Base-by-base conservation (phyloP, 2,797 vertebrate species). In the Botia almorhae region DNA sequence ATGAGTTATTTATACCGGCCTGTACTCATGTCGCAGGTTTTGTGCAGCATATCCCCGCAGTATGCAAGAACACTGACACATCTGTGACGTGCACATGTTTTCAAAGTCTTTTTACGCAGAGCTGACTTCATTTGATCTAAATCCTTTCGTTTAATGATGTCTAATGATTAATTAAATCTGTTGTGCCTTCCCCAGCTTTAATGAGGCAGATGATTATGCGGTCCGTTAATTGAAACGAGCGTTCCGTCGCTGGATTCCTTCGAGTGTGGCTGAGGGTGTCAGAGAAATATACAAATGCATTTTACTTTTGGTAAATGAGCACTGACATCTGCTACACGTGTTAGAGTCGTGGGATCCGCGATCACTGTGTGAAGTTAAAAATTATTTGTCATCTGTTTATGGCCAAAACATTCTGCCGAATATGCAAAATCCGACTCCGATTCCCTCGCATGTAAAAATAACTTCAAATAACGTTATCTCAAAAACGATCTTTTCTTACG, bases 161-260 rank as follows among this genome's bases (percentile, higher is more conserved):
- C 81, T 82, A 87, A 87, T 87, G 74, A 84, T 83, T 82, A 81
- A 87, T 82, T 78, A 61, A 76, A 81, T 85, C 83, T 76, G 81
- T 83, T 81, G 73, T 78, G 76, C 63, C 58, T 79, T 70, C 50
- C 70, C 74, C 33, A 21, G 65, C 58, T 76, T 60, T 78, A 85
- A 85, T 72, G 80, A 85, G 75, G 56, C 60, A 60, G 64, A 69
- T 74, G 81, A 87, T 84, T 84, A 72, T 74, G 81, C 48, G 10
- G 81, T 69, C 74, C 60, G 48, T 82, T 78, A 84, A 68, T 79
- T 55, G 55, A 83, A 75, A 80, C 23, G 51, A 82, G 73, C 17
- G n/a, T 83, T 83, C 63, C 53, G 64, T 75, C 69, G 55, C 50
- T 56, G 80, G 70, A 74, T 74, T 82, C 69, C 69, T 70, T 56